Evolutionary conservation across 2,888 invertebrate species (phyloP).

Genomic region (Drosophila dives): DNA sequence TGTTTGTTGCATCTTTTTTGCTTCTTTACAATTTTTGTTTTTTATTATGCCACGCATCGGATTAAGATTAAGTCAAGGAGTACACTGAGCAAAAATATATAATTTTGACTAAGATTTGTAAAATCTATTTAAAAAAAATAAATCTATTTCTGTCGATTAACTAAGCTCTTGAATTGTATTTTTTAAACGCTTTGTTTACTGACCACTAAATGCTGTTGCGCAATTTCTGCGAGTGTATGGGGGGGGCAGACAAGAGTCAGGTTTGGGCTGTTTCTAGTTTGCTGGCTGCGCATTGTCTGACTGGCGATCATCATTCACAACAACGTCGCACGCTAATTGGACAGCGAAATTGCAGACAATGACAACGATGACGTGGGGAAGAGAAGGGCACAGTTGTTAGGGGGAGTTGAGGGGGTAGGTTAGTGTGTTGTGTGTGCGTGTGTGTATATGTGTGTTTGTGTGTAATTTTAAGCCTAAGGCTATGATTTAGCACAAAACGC

Average conservation of each 20-base stretch:
- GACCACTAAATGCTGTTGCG: not conserved
- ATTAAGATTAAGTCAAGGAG: constrained; percentile 56
- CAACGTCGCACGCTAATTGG: constrained; percentile 78
- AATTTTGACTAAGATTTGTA: not conserved
- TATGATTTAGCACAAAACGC: constrained; percentile 72
- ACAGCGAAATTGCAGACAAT: constrained; percentile 69
- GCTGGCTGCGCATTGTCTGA: constrained; percentile 77
- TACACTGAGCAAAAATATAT: not conserved
- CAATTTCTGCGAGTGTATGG: not conserved
- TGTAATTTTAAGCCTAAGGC: constrained; percentile 5
- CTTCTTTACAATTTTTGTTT: not conserved
- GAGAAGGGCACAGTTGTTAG: not conserved
- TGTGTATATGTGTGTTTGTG: not conserved
- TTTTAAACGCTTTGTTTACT: not conserved
- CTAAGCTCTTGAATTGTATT: not conserved
- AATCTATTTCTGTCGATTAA: not conserved
- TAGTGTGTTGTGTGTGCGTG: not conserved
- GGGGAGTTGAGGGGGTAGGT: not conserved
- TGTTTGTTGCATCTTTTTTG: constrained; percentile 50
- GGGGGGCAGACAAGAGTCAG: not conserved
- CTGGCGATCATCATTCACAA: constrained; percentile 76
- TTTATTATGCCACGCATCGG: constrained; percentile 37
- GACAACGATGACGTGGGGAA: not conserved
- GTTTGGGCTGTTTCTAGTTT: not conserved
- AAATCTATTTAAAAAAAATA: not conserved